Base-by-base conservation (phyloP, 2,888 invertebrate species). In the Aquatica leii region DNA sequence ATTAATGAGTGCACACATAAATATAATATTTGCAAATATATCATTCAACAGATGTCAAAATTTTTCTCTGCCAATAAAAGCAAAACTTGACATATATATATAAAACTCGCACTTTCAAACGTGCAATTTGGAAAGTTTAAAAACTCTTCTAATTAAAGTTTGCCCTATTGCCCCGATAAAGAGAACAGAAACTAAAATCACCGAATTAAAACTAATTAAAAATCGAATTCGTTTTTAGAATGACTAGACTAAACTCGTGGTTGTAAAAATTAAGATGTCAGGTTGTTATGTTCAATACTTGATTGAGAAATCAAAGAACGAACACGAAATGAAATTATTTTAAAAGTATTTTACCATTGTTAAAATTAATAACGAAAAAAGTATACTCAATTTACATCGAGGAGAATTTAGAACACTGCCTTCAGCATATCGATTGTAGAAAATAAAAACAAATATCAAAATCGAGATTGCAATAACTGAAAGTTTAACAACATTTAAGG, bases 361-460 rank as follows among this genome's bases (percentile, higher is more conserved):
- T 24, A 24, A 24, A 24, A 24, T 24, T 24, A 24, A 24, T 24
- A 24, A 24, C 2, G 24, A 24, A 24, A n/a, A n/a, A 24, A 24
- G 24, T 4, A 24, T 24, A 24, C 2, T 24, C 6, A 24, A 24
- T 24, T 24, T 24, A 6, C 24, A 24, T 24, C 24, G 24, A 6
- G 6, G 24, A 24, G 24, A 18, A 53, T 53, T 35, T 53, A 17
- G 53, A 53, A 53, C 53, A 53, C 18, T 37, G 53, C 53, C 53
- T 53, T 18, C 17, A 20, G 53, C 20, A 37, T n/a, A 20, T 20
- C 53, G 35, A 37, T 34, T 37, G 20, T 37, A 41, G 54, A 54
- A 54, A 54, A 54, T 54, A 46, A 56, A 56, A 56, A 56, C 51
- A 50, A 46, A 43, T 34, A 48, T 24, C 43, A 43, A 56, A 56